These are phyloP conservation scores for Drymonia ruficornis DNA, from an alignment of 2,888 invertebrate genomes.

Conservation along the genomic window DNA sequence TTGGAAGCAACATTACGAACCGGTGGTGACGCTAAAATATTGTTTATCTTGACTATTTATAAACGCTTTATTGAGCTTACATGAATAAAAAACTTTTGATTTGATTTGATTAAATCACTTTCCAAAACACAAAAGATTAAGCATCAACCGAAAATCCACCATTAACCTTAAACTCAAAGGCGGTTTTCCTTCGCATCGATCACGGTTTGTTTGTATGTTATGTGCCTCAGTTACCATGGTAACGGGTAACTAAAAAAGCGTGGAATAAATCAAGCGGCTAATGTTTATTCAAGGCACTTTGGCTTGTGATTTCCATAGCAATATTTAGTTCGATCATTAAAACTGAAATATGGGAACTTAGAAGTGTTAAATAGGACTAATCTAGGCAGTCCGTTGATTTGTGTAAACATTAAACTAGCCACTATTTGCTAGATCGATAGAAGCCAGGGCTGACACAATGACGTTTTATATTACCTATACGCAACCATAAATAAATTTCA, in stretches of 20 bases:
- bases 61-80: too few relatives aligned
- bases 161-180: slow-evolving; percentile 7
- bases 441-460: too few relatives aligned
- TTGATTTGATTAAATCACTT: too few relatives aligned
- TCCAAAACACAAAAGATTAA: background rate
- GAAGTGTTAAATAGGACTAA: background rate
- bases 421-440: too few relatives aligned
- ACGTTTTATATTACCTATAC: too few relatives aligned
- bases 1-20: too few relatives aligned
- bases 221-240: slow-evolving; percentile 52
- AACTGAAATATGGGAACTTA: background rate
- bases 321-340: slow-evolving; percentile 16
- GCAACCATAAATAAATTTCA: too few relatives aligned
- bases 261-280: slow-evolving; percentile 29
- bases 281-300: slow-evolving; percentile 36
- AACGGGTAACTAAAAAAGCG: slow-evolving; percentile 40
- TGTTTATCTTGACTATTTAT: too few relatives aligned
- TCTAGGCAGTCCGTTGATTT: too few relatives aligned
- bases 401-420: too few relatives aligned
- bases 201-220: slow-evolving; percentile 39
- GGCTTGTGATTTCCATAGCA: slow-evolving; percentile 26
- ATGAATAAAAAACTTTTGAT: too few relatives aligned
- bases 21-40: too few relatives aligned
- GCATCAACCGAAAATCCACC: slow-evolving; percentile 11
- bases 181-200: slow-evolving; percentile 9